phyloP scores from a whole-genome alignment of 2,113 vertebrate genomes.

The Clarias macrocephalus region DNA sequence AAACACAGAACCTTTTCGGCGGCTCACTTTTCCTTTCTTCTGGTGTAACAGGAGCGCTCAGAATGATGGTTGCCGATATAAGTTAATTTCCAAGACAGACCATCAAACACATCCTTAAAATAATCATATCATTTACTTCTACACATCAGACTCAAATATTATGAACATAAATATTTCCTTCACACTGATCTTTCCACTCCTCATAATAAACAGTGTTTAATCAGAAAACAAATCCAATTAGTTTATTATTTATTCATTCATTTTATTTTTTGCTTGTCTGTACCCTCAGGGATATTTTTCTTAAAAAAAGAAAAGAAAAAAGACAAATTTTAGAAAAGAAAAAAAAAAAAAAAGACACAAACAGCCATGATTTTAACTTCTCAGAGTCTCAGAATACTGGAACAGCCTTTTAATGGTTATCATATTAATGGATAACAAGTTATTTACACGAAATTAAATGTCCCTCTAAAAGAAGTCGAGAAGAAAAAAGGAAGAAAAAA shows the following conservation, averaged over 20 bases:
- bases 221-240: not conserved
- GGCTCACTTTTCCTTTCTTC: too few species aligned
- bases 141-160: not conserved
- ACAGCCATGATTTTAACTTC: slow-evolving; percentile 1
- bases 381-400: slow-evolving; percentile 44
- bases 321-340: not conserved
- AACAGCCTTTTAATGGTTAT: slow-evolving; percentile 53
- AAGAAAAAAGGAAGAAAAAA: not conserved
- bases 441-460: slow-evolving; percentile 51
- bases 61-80: too few species aligned
- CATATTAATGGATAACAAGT: slow-evolving; percentile 50
- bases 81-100: too few species aligned
- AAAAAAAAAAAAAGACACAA: not conserved
- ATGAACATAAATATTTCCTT: not conserved
- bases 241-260: not conserved
- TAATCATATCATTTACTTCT: not conserved
- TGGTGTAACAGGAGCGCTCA: too few species aligned
- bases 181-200: not conserved
- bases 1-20: too few species aligned
- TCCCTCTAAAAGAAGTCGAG: slow-evolving; percentile 24
- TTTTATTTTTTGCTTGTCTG: slow-evolving; percentile 7
- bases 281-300: not conserved
- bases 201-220: not conserved
- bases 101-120: too few species aligned
- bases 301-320: not conserved